Evolutionary conservation across 2,797 vertebrate genomes (phyloP).

Genomic region (Buphagus erythrorhynchus): DNA sequence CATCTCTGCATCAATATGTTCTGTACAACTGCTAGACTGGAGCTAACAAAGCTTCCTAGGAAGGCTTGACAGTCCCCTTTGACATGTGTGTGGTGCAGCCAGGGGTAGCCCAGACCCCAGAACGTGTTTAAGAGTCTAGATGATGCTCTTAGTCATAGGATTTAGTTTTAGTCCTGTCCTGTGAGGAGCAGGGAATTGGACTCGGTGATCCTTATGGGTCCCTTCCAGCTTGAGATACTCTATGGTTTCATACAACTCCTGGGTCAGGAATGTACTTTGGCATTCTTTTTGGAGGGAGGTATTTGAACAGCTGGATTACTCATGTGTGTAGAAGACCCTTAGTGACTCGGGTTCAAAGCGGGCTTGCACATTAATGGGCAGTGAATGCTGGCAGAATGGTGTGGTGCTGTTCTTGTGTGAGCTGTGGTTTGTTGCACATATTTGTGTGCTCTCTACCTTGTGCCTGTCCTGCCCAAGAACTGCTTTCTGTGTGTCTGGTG

Average conservation of each 20-base stretch:
- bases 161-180: not conserved
- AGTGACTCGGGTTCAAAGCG: not conserved
- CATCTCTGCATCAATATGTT: not conserved
- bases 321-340: not conserved
- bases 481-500: not conserved
- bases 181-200: not conserved
- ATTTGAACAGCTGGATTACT: not conserved
- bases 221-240: not conserved
- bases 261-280: not conserved
- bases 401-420: not conserved
- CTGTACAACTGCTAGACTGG: not conserved
- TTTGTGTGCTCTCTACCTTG: too few species aligned
- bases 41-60: not conserved
- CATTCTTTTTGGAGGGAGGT: not conserved
- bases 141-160: fast-evolving
- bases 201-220: not conserved
- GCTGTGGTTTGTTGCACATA: fast-evolving
- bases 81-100: not conserved
- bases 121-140: too few species aligned
- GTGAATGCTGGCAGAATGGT: not conserved
- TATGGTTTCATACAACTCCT: not conserved
- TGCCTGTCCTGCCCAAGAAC: not conserved
- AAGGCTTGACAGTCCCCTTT: not conserved
- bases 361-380: not conserved
- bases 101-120: not conserved